Percentiles rank a stretch among this genome's conserved stretches.
These are phyloP conservation scores for Brachypteracias leptosomus DNA, from an alignment of 2,113 vertebrate genomes.

Conservation along the genomic window DNA sequence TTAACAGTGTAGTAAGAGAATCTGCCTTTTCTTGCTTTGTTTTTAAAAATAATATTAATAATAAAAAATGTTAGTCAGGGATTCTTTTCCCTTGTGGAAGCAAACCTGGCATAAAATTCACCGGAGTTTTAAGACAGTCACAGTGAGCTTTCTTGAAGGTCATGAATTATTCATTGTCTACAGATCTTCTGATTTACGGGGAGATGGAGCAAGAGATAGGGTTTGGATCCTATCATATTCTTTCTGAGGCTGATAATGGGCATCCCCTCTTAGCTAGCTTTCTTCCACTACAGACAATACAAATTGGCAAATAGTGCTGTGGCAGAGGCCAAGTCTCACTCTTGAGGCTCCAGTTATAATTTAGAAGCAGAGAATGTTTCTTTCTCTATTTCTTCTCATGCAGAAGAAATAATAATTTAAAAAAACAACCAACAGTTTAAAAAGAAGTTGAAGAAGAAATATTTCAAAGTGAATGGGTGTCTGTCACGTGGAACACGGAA, in stretches of 20 bases:
- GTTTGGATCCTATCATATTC: background rate
- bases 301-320: constrained; percentile 14
- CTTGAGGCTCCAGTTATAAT: background rate
- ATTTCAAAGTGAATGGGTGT: background rate
- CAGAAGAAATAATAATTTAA: background rate
- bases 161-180: constrained; percentile 18
- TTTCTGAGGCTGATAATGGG: constrained; percentile 3
- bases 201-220: background rate
- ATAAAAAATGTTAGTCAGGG: background rate
- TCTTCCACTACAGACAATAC: background rate
- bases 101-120: background rate
- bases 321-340: background rate
- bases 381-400: background rate
- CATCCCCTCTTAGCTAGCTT: background rate
- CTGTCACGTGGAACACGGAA: background rate
- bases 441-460: background rate
- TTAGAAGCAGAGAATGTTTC: background rate
- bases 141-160: background rate
- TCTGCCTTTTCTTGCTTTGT: background rate
- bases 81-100: background rate
- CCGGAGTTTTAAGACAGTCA: background rate
- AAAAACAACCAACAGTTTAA: background rate
- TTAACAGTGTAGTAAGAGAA: background rate
- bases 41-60: background rate
- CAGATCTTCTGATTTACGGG: background rate